Evolutionary conservation across 2,797 vertebrate species (phyloP).

Genomic region (Pteropus rufus): DNA sequence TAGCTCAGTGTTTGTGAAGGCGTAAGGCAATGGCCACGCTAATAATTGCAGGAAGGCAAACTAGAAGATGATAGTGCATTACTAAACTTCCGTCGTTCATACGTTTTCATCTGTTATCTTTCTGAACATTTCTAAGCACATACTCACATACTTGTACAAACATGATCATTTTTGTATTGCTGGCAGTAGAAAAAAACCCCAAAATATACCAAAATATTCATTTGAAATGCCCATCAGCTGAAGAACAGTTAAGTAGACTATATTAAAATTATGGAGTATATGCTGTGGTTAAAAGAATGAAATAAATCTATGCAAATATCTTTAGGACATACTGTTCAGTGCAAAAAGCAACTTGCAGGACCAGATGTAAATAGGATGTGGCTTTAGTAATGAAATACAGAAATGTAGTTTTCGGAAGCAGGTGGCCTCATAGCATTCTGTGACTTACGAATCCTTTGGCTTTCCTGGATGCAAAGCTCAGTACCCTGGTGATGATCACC

Average conservation of each 20-base stretch:
- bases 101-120: background rate
- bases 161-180: background rate
- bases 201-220: background rate
- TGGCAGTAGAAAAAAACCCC: background rate
- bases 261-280: background rate
- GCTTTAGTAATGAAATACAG: background rate
- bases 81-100: background rate
- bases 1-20: background rate
- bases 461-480: conserved; percentile 34
- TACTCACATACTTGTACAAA: background rate
- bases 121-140: background rate
- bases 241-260: background rate
- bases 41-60: background rate
- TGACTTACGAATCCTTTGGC: conserved; percentile 36
- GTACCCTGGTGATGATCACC: conserved; percentile 52
- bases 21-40: background rate
- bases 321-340: background rate
- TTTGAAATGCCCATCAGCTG: background rate
- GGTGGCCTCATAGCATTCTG: accelerated
- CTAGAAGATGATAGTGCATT: background rate
- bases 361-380: background rate
- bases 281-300: background rate
- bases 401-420: background rate
- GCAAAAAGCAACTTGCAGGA: background rate
- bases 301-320: background rate